Percentiles rank a stretch among this genome's conserved stretches.
phyloP scores from a whole-genome alignment of 1,140 invertebrate genomes.

The Drosophila littoralis region DNA sequence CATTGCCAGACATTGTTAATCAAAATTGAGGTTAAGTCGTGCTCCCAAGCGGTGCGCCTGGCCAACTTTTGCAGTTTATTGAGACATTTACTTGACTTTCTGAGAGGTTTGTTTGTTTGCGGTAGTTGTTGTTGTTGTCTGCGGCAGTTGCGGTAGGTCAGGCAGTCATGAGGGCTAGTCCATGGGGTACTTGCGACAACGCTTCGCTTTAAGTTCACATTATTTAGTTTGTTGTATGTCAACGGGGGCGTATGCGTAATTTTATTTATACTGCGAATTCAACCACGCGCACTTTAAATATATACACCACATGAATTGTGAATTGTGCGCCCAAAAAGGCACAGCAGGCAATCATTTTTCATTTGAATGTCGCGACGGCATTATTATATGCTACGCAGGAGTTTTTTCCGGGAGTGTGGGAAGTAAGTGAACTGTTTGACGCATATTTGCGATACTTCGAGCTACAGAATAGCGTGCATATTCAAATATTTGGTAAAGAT shows the following conservation, averaged over 20 bases:
- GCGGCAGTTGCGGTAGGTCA: constrained; percentile 48
- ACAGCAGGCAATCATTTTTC: constrained; percentile 58
- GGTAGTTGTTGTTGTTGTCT: constrained; percentile 5
- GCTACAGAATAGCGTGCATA: constrained; percentile 5
- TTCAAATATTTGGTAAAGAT: background rate
- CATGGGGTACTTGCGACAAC: background rate
- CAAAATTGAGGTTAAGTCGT: constrained; percentile 79
- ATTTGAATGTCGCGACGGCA: constrained; percentile 52
- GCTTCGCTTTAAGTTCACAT: constrained; percentile 26
- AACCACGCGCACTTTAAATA: constrained; percentile 34
- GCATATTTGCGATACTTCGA: constrained; percentile 21
- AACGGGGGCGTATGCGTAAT: constrained; percentile 43
- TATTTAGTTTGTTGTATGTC: constrained; percentile 7
- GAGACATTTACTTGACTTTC: constrained; percentile 68
- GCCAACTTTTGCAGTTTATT: constrained; percentile 67
- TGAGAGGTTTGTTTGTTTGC: constrained; percentile 52
- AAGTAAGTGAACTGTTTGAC: constrained; percentile 3
- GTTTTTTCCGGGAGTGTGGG: background rate
- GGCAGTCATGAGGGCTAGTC: constrained; percentile 23
- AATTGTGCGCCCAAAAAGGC: constrained; percentile 19
- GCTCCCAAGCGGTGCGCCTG: constrained; percentile 50
- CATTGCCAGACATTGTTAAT: constrained; percentile 80
- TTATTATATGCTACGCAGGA: constrained; percentile 7
- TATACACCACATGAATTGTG: constrained; percentile 19
- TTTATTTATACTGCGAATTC: constrained; percentile 46